Conservation (phyloP, 2,797 vertebrate species). For the Sus cebifrons region DNA sequence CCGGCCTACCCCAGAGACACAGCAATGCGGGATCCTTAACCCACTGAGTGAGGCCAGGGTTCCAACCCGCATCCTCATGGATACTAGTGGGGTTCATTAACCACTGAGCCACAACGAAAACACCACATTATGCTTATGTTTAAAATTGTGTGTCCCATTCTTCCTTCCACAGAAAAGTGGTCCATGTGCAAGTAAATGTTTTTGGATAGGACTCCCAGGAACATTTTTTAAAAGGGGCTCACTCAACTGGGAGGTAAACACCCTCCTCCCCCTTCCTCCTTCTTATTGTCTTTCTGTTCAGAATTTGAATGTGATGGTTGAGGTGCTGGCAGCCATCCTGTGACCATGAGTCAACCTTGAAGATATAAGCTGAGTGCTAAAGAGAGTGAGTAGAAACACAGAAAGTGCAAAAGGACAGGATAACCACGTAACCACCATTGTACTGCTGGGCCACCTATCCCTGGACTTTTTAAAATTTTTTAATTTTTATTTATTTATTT, state of each 20-base stretch:
- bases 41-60: no score
- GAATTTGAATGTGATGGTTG: neutral
- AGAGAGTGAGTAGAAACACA: neutral
- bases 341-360: neutral
- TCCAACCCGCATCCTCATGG: no score
- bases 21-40: no score
- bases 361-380: neutral
- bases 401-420: neutral
- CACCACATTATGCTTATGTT: neutral
- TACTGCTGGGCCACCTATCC: neutral
- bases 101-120: no score
- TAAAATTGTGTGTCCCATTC: neutral
- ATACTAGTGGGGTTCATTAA: no score
- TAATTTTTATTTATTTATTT: no score
- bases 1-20: no score
- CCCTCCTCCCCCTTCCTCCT: neutral
- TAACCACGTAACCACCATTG: neutral
- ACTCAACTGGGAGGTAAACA: neutral
- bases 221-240: neutral
- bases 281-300: constrained; percentile 5
- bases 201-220: neutral
- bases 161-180: neutral
- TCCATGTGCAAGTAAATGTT: neutral
- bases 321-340: neutral
- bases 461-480: neutral